These are phyloP conservation scores for Caretta caretta DNA, from an alignment of 2,113 vertebrate genomes.

Conservation along the genomic window DNA sequence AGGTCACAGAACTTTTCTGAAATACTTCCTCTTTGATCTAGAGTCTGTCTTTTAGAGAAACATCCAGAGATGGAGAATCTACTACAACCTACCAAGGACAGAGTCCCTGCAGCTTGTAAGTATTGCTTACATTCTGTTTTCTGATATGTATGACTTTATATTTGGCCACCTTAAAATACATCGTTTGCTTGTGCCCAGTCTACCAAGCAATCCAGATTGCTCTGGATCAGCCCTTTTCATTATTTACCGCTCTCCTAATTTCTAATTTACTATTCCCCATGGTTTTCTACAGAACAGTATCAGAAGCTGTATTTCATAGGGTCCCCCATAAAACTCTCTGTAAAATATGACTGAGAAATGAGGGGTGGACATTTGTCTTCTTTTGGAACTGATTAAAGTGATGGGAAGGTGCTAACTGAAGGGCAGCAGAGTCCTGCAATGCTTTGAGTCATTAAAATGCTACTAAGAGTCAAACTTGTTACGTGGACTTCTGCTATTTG, in stretches of 20 bases:
- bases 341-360: conserved; percentile 12
- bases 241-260: background rate
- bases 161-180: background rate
- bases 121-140: background rate
- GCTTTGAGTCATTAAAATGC: conserved; percentile 66
- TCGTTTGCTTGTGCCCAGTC: background rate
- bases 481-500: conserved; percentile 45
- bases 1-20: background rate
- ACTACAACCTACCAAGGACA: background rate
- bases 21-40: background rate
- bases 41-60: background rate
- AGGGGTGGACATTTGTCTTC: conserved; percentile 33
- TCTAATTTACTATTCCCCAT: background rate
- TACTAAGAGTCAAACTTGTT: conserved; percentile 63
- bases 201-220: background rate
- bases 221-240: background rate
- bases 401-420: conserved; percentile 17
- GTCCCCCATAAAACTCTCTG: conserved; percentile 19
- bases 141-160: background rate
- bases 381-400: conserved; percentile 50
- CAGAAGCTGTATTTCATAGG: conserved; percentile 15
- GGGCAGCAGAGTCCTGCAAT: conserved; percentile 41
- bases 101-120: background rate
- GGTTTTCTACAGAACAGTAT: background rate
- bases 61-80: background rate